phyloP scores from a whole-genome alignment of 2,797 vertebrate species.

The Galago senegalensis region DNA sequence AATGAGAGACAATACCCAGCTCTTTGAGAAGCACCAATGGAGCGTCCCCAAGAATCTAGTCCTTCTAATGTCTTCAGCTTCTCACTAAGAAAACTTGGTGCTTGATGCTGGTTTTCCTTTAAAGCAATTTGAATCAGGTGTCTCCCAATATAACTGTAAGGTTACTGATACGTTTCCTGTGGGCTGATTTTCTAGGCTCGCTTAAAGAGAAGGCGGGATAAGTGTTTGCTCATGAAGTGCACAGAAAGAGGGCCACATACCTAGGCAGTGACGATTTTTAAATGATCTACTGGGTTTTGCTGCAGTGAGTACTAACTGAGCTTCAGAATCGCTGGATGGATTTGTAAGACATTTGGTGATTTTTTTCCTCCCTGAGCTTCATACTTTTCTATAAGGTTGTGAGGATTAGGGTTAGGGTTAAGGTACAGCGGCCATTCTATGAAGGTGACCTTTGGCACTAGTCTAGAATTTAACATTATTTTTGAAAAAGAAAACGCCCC shows the following conservation, averaged over 20 bases:
- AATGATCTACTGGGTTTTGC: not conserved
- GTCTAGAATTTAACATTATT: not conserved
- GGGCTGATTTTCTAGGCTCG: not conserved
- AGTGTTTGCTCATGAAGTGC: not conserved
- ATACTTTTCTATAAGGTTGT: conserved; percentile 3
- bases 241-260: not conserved
- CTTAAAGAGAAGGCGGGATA: not conserved
- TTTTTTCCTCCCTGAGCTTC: not conserved
- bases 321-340: not conserved
- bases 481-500: not conserved
- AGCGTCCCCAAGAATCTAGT: not conserved
- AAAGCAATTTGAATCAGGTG: conserved; percentile 29
- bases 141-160: not conserved
- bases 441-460: not conserved
- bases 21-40: not conserved
- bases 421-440: not conserved
- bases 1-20: not conserved
- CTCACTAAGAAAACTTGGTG: not conserved
- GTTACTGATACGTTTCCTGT: not conserved
- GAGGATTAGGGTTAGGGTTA: not conserved
- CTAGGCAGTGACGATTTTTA: not conserved
- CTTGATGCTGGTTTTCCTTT: conserved; percentile 44
- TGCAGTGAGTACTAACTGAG: not conserved
- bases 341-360: not conserved
- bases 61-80: not conserved